These are phyloP conservation scores for Elymnias hypermnestra DNA, from an alignment of 1,140 invertebrate genomes.

Conservation along the genomic window DNA sequence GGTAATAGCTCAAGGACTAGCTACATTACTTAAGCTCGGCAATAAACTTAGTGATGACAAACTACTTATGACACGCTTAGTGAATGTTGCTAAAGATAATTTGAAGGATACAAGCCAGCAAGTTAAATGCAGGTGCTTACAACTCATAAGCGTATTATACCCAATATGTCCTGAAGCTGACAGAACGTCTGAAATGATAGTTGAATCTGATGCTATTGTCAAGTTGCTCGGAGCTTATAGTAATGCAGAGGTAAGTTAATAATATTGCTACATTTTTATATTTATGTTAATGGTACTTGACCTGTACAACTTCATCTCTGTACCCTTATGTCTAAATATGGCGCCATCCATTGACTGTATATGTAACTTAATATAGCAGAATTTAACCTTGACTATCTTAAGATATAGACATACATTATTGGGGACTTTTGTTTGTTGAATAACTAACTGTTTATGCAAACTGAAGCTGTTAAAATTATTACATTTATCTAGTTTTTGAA, in stretches of 20 bases:
- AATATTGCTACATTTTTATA: too few species aligned
- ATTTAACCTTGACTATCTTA: too few species aligned
- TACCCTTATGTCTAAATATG: too few species aligned
- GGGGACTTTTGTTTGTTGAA: too few species aligned
- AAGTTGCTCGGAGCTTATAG: conserved; percentile 87
- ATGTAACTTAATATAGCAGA: too few species aligned
- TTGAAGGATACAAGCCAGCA: conserved; percentile 84
- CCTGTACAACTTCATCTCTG: too few species aligned
- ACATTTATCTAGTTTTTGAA: too few species aligned
- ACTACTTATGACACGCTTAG: conserved; percentile 69
- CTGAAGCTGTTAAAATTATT: too few species aligned
- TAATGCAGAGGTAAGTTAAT: conserved; percentile 78
- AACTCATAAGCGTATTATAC: conserved; percentile 82
- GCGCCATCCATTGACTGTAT: too few species aligned
- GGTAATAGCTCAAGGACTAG: conserved; percentile 83
- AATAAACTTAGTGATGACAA: conserved; percentile 71
- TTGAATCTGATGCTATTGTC: conserved; percentile 78
- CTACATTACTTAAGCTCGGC: conserved; percentile 82
- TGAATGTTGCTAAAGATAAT: conserved; percentile 79
- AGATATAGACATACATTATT: not conserved
- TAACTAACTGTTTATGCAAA: too few species aligned
- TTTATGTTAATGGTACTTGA: too few species aligned
- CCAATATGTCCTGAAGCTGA: conserved; percentile 71
- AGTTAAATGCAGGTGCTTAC: conserved; percentile 87
- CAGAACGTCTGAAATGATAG: conserved; percentile 61